phyloP scores from a whole-genome alignment of 2,888 invertebrate species.

The Acanthacorydalis orientalis region DNA sequence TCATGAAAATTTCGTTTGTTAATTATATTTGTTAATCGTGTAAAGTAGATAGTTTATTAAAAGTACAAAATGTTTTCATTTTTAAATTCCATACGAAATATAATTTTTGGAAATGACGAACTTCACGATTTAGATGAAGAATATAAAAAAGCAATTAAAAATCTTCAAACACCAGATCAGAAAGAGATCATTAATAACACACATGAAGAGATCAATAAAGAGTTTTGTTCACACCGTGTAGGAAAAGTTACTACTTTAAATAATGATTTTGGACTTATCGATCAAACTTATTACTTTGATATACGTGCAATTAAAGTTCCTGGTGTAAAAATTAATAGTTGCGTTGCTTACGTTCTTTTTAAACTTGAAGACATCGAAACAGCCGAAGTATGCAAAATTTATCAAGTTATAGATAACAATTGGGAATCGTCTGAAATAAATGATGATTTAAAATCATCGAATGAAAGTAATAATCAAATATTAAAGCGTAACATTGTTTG shows the following conservation, averaged over 20 bases:
- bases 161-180: not conserved
- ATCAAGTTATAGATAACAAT: constrained; percentile 28
- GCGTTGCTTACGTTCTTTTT: constrained; percentile 37
- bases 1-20: not conserved
- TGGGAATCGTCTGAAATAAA: constrained; percentile 20
- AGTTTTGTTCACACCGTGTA: constrained; percentile 15
- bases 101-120: not conserved
- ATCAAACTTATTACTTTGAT: constrained; percentile 38
- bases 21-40: not conserved
- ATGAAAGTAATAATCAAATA: constrained; percentile 10
- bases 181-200: not conserved
- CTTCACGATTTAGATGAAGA: not conserved
- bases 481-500: constrained; percentile 21
- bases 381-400: constrained; percentile 31
- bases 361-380: constrained; percentile 25
- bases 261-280: constrained; percentile 35
- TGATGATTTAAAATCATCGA: constrained; percentile 9
- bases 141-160: not conserved
- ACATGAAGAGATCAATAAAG: not conserved
- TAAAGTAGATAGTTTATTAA: not conserved
- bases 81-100: not conserved
- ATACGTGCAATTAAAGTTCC: constrained; percentile 19
- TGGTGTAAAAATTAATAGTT: constrained; percentile 32
- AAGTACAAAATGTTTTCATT: not conserved
- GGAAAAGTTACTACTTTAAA: constrained; percentile 44